A percentile compares a stretch with the other conserved stretches of the same genome.
Conservation (phyloP, 2,113 vertebrate genomes). For the Paraplagusia blochii region DNA sequence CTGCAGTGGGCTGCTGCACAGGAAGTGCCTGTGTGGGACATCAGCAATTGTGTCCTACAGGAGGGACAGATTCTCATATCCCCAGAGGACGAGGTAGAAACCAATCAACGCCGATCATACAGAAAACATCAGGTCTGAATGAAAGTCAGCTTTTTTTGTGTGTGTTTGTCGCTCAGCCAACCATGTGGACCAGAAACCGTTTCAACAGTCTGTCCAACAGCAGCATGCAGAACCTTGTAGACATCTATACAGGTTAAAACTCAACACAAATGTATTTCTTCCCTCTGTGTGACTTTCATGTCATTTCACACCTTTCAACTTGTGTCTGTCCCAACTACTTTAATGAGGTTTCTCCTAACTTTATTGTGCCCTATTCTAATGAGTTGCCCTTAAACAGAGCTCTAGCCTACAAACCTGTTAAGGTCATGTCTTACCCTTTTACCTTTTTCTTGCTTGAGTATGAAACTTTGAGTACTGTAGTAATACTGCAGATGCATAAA, state of each 20-base stretch:
- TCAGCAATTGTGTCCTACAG: conserved; percentile 79
- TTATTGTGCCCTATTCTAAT: too few relatives aligned
- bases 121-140: not conserved
- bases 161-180: conserved; percentile 54
- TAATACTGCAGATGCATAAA: not conserved
- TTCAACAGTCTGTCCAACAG: conserved; percentile 69
- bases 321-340: too few relatives aligned
- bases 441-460: too few relatives aligned
- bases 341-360: too few relatives aligned
- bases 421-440: too few relatives aligned
- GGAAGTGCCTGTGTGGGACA: conserved; percentile 84
- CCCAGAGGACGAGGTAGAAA: conserved; percentile 82
- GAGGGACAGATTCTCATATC: conserved; percentile 83
- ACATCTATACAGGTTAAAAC: conserved; percentile 65
- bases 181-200: conserved; percentile 63
- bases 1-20: conserved; percentile 65
- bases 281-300: too few relatives aligned
- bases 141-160: not conserved
- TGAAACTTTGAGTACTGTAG: too few relatives aligned
- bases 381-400: too few relatives aligned
- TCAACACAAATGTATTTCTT: not conserved
- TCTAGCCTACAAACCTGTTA: too few relatives aligned
- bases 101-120: not conserved
- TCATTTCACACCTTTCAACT: too few relatives aligned
- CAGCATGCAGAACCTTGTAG: conserved; percentile 60